A percentile compares a stretch with the other conserved stretches of the same genome.
Evolutionary conservation across 2,797 vertebrate species (phyloP).

Genomic region (Chrysocyon brachyurus): DNA sequence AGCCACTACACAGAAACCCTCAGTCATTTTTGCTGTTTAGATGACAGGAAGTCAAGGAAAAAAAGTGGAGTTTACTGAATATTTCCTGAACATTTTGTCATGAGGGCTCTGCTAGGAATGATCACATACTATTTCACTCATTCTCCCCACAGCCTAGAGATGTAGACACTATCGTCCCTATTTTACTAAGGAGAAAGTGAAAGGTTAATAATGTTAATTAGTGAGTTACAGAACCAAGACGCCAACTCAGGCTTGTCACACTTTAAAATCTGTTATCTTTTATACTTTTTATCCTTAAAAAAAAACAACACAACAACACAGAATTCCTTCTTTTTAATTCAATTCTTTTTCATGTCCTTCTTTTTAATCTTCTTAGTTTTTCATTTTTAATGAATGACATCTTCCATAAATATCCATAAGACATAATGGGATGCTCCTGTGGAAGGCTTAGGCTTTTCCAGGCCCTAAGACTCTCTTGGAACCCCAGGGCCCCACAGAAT

Average conservation of each 20-base stretch:
- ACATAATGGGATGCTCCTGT: neutral
- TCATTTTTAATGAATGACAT: neutral
- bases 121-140: neutral
- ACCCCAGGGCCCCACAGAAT: neutral
- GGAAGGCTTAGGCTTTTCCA: neutral
- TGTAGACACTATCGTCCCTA: accelerated
- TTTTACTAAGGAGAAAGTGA: neutral
- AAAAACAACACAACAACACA: neutral
- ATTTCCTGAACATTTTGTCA: neutral
- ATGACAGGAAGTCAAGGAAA: neutral
- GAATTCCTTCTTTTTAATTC: neutral
- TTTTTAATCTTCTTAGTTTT: neutral
- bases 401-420: neutral
- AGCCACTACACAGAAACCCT: neutral
- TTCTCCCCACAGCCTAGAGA: neutral
- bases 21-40: neutral
- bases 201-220: neutral
- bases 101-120: neutral
- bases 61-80: neutral
- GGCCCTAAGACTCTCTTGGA: neutral
- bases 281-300: neutral
- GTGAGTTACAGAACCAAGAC: neutral
- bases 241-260: neutral
- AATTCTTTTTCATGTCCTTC: neutral
- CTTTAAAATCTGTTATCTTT: neutral